Evolutionary conservation across 2,888 invertebrate species (phyloP).

Genomic region (Allacma fusca): DNA sequence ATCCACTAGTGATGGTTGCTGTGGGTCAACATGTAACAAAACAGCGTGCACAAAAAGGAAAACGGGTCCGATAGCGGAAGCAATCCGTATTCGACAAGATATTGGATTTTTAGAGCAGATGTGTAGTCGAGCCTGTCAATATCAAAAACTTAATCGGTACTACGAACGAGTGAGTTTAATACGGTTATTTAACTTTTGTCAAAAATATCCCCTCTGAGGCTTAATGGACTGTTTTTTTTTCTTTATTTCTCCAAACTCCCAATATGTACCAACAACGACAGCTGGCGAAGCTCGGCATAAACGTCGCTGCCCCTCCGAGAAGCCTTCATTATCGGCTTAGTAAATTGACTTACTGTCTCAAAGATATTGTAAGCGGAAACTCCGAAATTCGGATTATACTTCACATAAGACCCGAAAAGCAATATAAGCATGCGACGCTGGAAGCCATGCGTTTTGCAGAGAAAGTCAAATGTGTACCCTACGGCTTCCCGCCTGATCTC

Average conservation of each 20-base stretch:
- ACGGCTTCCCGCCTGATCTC: background rate
- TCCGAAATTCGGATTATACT: constrained; percentile 55
- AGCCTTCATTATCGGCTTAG: constrained; percentile 55
- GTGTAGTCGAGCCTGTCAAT: constrained; percentile 49
- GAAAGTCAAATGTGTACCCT: constrained; percentile 51
- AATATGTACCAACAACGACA: constrained; percentile 21
- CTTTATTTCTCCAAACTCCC: background rate
- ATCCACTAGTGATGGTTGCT: background rate
- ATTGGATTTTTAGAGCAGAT: constrained; percentile 58
- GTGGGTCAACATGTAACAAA: constrained; percentile 1
- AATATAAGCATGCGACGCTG: constrained; percentile 47
- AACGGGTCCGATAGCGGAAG: constrained; percentile 51
- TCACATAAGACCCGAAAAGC: constrained; percentile 54
- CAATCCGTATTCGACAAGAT: constrained; percentile 56
- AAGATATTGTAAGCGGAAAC: constrained; percentile 53
- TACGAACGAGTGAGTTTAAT: constrained; percentile 32
- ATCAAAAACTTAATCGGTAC: constrained; percentile 12
- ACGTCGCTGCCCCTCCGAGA: constrained; percentile 34
- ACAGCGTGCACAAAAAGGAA: background rate
- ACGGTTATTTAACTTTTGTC: background rate
- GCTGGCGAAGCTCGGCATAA: constrained; percentile 45
- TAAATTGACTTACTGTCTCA: constrained; percentile 58
- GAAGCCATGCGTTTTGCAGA: constrained; percentile 58
- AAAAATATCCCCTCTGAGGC: too few species aligned
- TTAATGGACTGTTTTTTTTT: background rate